These are phyloP conservation scores for Probosciger aterrimus DNA, from an alignment of 2,113 vertebrate genomes.

Conservation along the genomic window DNA sequence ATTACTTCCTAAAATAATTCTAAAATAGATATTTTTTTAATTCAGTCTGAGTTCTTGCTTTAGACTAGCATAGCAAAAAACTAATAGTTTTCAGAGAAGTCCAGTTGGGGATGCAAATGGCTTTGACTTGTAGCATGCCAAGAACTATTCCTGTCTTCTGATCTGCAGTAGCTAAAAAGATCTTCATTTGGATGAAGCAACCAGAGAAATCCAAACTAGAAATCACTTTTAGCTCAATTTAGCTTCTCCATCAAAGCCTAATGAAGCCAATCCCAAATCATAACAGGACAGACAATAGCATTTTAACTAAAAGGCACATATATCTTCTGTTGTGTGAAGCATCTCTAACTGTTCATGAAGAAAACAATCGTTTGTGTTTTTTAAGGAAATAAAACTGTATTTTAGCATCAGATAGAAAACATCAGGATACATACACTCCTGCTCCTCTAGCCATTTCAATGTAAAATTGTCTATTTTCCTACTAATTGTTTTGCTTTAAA, in stretches of 20 bases:
- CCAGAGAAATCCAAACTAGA: neutral
- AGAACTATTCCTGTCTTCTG: neutral
- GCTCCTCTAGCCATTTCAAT: neutral
- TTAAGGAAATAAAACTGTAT: neutral
- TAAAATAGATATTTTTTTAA: neutral
- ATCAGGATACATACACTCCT: neutral
- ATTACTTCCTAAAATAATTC: neutral
- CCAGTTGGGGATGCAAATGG: fast-evolving
- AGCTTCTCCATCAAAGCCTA: neutral
- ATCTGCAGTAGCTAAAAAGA: neutral
- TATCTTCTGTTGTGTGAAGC: neutral
- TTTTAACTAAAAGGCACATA: neutral
- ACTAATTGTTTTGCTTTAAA: neutral
- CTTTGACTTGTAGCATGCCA: neutral
- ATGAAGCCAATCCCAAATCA: neutral
- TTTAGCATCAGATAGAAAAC: neutral
- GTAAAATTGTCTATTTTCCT: neutral
- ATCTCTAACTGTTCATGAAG: neutral
- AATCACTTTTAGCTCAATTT: neutral
- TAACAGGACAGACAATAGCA: neutral
- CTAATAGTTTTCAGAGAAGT: neutral
- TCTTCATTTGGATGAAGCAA: neutral
- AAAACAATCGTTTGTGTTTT: neutral
- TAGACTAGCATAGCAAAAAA: neutral
- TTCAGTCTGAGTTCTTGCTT: neutral